Percentiles rank a stretch among this genome's conserved stretches.
Conservation (phyloP, 37 sponge, comb jelly and placozoan genomes). For the Spongilla lacustris region DNA sequence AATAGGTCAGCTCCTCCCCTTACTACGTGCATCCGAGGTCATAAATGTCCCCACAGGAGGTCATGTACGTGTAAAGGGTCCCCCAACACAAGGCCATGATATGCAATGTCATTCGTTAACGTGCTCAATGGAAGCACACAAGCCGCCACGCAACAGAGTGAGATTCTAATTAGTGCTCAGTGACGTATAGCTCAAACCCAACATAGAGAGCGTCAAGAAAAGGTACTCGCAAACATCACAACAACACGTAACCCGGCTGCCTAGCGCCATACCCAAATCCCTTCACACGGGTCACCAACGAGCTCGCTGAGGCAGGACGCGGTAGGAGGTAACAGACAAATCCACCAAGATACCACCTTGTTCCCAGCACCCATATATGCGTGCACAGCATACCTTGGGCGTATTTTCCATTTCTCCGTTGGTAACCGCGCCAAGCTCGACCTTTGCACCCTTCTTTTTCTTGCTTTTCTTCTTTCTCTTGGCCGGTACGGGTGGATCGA, state of each 20-base stretch:
- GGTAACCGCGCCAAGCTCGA: not conserved
- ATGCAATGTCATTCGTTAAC: not conserved
- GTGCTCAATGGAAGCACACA: not conserved
- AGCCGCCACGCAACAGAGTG: not conserved
- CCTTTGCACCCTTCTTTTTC: not conserved
- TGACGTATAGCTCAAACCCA: too few species aligned
- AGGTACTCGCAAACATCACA: too few species aligned
- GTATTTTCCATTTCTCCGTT: not conserved
- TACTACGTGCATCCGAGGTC: too few species aligned
- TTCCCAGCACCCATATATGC: not conserved
- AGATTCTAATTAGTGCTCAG: not conserved
- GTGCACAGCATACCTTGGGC: not conserved
- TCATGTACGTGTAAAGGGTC: too few species aligned
- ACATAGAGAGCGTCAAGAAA: too few species aligned
- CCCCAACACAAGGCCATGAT: too few species aligned
- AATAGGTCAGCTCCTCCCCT: too few species aligned
- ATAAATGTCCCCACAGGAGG: too few species aligned
- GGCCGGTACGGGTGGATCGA: not conserved
- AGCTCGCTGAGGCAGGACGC: not conserved
- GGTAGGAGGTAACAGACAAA: not conserved
- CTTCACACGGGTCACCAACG: not conserved
- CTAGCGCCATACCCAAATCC: too few species aligned
- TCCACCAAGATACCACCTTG: too few species aligned
- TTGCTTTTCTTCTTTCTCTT: slow-evolving; percentile 7
- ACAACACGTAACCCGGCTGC: too few species aligned